These are phyloP conservation scores for Dendropsophus ebraccatus DNA, from an alignment of 2,113 vertebrate species.

Conservation along the genomic window DNA sequence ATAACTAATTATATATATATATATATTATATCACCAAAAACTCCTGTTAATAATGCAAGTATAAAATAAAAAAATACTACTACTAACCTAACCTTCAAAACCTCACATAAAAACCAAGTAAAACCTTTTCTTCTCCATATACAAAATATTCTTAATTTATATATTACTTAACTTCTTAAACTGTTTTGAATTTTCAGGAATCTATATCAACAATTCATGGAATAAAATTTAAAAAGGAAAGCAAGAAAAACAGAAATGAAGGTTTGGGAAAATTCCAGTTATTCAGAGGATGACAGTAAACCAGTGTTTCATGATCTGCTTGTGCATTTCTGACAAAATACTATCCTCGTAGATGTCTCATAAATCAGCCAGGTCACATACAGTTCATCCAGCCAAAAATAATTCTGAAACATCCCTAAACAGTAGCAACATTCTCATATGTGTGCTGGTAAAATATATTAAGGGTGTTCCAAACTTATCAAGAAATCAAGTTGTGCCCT, in stretches of 20 bases:
- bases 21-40: too few species aligned
- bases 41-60: too few species aligned
- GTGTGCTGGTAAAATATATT: background rate
- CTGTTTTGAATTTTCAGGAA: background rate
- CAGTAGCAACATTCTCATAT: constrained; percentile 16
- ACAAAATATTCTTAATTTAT: background rate
- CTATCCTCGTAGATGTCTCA: background rate
- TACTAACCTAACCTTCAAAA: too few species aligned
- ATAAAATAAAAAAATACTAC: background rate
- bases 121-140: background rate
- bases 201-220: background rate
- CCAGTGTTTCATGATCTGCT: constrained; percentile 15
- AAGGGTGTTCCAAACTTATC: background rate
- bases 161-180: background rate
- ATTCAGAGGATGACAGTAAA: constrained; percentile 1
- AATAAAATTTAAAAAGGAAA: background rate
- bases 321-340: constrained; percentile 10
- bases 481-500: background rate
- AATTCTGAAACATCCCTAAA: constrained; percentile 1
- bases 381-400: constrained; percentile 13
- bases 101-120: too few species aligned
- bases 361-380: constrained; percentile 22
- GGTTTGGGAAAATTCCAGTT: constrained; percentile 5
- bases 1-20: too few species aligned
- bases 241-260: background rate